Evolutionary conservation across 2,113 vertebrate species (phyloP), one percentile per base, ranked within the genome.

Genomic region (Boulengeromyrus knoepffleri): DNA sequence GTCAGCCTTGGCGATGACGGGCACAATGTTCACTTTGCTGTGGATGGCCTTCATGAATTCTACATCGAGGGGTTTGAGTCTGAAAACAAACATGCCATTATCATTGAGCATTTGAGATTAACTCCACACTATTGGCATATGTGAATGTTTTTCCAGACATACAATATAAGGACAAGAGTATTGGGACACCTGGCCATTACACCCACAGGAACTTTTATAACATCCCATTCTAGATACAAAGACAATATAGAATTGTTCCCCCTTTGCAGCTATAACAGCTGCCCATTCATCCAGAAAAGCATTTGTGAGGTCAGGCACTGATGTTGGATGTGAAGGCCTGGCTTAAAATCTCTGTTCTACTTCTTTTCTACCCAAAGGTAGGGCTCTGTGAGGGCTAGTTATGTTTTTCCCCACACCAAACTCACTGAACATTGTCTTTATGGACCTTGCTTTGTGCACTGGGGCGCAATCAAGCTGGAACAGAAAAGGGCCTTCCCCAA

Each of bases 31-130:
- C 91, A 97, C 97, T 95, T 98, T 98, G 89, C 96, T 97, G 94
- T 97, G 97, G 91, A 98, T 97, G 53, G 98, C 97, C 92, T 97
- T 97, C 97, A 97, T 98, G 88, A 98, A 98, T 91, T 98, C 97
- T 84, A 97, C 96, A 93, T 98, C 97, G 93, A 98, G 93, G 27
- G 98, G 97, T 89, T 98, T 98, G 56, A 98, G 89, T 77, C 97
- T 97, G 89, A 5, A 90, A 89, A 47, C 39, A 31, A 80, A 80
- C 27, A 4, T 8, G 90, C 42, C 24, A 92, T 3, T 24, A 58
- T 66, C 36, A 88, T 58, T 47, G 3, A 45, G 8, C 83, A 24
- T 45, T 85, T 12, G 1, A 49, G 85, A n/a, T 36, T 1, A n/a
- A 27, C 17, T 88, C 21, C 80, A 12, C 27, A 66, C 13, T 85